Percentiles rank a stretch among this genome's conserved stretches.
Evolutionary conservation across 2,113 vertebrate genomes (phyloP).

Genomic region (Epinephelus lanceolatus): DNA sequence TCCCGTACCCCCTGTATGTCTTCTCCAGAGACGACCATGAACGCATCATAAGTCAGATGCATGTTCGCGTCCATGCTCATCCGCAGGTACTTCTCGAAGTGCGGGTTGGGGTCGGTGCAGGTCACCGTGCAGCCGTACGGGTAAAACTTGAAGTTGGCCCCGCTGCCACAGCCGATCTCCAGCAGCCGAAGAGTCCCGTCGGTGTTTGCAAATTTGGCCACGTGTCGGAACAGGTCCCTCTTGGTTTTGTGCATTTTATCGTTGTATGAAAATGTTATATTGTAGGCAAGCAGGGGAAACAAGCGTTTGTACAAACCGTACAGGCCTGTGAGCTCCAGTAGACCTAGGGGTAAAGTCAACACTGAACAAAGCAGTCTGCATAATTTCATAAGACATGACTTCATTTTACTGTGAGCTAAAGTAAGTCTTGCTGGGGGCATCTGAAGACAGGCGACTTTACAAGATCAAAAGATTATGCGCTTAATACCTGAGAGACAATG

Average conservation of each 20-base stretch:
- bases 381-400: conserved; percentile 46
- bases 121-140: conserved; percentile 85
- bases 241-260: conserved; percentile 82
- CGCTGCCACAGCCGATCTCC: conserved; percentile 89
- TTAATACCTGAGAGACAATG: not conserved
- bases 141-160: conserved; percentile 89
- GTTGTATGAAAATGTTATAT: conserved; percentile 63
- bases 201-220: conserved; percentile 70
- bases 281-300: conserved; percentile 82
- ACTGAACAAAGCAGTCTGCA: conserved; percentile 67
- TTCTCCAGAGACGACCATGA: conserved; percentile 82
- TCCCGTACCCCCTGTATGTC: conserved; percentile 83
- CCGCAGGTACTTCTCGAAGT: conserved; percentile 84
- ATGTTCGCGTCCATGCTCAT: conserved; percentile 82
- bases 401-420: conserved; percentile 38
- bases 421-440: not conserved
- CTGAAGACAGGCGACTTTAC: not conserved
- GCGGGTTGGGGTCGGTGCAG: conserved; percentile 87
- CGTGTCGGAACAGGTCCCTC: conserved; percentile 84
- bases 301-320: conserved; percentile 83
- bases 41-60: conserved; percentile 83
- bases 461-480: conserved; percentile 65
- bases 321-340: conserved; percentile 81
- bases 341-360: conserved; percentile 81
- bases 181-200: conserved; percentile 83